phyloP scores from a whole-genome alignment of 2,113 vertebrate species.

The Megaptera novaeangliae region DNA sequence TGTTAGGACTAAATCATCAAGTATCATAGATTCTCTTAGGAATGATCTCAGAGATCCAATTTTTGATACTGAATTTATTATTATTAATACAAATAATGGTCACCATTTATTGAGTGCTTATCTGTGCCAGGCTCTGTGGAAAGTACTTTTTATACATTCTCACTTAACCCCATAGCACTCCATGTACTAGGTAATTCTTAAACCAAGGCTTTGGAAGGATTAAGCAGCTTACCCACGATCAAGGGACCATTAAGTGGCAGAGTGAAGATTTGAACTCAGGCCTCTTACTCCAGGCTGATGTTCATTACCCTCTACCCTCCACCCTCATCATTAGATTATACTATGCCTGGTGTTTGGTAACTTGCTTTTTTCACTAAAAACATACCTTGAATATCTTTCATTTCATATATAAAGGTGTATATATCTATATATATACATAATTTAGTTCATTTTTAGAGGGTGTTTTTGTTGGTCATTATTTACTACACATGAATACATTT shows the following conservation, averaged over 20 bases:
- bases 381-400: neutral
- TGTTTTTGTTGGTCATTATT: neutral
- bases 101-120: conserved; percentile 13
- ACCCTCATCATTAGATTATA: neutral
- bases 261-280: neutral
- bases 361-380: neutral
- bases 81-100: conserved; percentile 25
- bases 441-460: neutral
- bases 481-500: neutral
- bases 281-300: neutral
- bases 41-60: conserved; percentile 8
- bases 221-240: neutral
- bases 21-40: conserved; percentile 36
- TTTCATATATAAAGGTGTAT: neutral
- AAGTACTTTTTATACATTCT: conserved; percentile 9
- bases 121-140: neutral
- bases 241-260: neutral
- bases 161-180: neutral
- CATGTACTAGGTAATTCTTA: conserved; percentile 1
- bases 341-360: neutral
- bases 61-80: conserved; percentile 48
- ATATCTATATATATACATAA: neutral
- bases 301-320: neutral
- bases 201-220: conserved; percentile 9
- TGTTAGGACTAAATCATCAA: conserved; percentile 32